phyloP scores from a whole-genome alignment of 1,140 invertebrate species.

The Eciton burchellii region DNA sequence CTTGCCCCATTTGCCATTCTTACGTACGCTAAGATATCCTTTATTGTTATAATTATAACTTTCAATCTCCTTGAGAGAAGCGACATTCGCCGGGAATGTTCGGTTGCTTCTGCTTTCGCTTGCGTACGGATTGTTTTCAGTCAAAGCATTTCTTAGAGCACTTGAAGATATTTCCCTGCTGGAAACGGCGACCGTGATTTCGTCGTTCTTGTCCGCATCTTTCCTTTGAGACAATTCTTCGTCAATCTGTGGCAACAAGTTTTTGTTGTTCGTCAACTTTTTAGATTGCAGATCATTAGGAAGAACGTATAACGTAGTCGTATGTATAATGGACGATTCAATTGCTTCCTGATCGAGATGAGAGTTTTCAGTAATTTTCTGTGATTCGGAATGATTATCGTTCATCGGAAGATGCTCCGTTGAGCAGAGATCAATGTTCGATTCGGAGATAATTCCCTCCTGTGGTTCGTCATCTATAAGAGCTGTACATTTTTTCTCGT shows the following conservation, averaged over 20 bases:
- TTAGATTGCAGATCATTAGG: slow-evolving; percentile 40
- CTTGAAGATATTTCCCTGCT: slow-evolving; percentile 79
- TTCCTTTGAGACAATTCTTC: not conserved
- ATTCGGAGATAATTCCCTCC: not conserved
- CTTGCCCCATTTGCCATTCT: slow-evolving; percentile 92
- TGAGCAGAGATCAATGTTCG: not conserved
- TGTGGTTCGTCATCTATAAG: slow-evolving; percentile 80
- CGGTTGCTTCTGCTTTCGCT: slow-evolving; percentile 61
- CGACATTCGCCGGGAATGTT: slow-evolving; percentile 15
- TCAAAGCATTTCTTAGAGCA: slow-evolving; percentile 65
- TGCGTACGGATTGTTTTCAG: slow-evolving; percentile 66
- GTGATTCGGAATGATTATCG: slow-evolving; percentile 36
- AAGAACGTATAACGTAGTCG: slow-evolving; percentile 71
- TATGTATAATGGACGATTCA: slow-evolving; percentile 75
- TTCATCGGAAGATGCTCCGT: not conserved
- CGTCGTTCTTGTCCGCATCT: slow-evolving; percentile 21
- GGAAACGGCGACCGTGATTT: slow-evolving; percentile 67
- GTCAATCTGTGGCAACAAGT: not conserved
- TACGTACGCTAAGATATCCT: slow-evolving; percentile 91
- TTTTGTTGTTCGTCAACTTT: slow-evolving; percentile 49
- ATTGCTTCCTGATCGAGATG: slow-evolving; percentile 72
- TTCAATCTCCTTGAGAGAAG: slow-evolving; percentile 74
- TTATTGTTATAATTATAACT: slow-evolving; percentile 78
- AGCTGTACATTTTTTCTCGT: slow-evolving; percentile 91
- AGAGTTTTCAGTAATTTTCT: slow-evolving; percentile 49